Evolutionary conservation across 1,140 invertebrate genomes (phyloP).

Genomic region (Ladona fulva): DNA sequence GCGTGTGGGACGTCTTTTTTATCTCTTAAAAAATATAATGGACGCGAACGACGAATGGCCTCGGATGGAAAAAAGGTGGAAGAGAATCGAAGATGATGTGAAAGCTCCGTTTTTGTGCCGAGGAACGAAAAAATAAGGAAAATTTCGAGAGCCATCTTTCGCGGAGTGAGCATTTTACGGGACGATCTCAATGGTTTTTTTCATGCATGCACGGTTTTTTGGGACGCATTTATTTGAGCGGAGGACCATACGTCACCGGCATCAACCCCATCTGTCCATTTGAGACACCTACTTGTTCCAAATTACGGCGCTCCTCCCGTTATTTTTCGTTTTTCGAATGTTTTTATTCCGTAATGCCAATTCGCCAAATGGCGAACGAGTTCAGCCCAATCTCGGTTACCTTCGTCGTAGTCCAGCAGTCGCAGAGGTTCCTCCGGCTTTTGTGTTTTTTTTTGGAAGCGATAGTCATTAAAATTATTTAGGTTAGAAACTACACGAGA

Average conservation of each 20-base stretch:
- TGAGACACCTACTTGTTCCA: too few relatives aligned
- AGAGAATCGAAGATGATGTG: neutral
- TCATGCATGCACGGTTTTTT: neutral
- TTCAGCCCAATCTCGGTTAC: too few relatives aligned
- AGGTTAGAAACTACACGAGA: too few relatives aligned
- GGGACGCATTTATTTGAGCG: neutral
- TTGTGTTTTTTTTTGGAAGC: too few relatives aligned
- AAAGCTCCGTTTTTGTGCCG: neutral
- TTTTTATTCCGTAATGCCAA: too few relatives aligned
- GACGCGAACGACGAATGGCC: neutral
- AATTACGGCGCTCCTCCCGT: too few relatives aligned
- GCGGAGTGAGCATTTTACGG: neutral
- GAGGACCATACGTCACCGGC: neutral
- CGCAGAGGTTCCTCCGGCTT: too few relatives aligned
- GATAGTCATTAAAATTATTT: too few relatives aligned
- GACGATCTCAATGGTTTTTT: neutral
- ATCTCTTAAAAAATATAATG: neutral
- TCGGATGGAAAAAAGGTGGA: neutral
- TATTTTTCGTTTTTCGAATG: too few relatives aligned
- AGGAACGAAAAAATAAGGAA: neutral
- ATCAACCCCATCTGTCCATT: neutral
- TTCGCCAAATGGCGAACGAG: too few relatives aligned
- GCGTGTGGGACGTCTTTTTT: neutral
- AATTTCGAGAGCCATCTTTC: neutral
- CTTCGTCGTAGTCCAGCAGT: too few relatives aligned